A percentile compares a stretch with the other conserved stretches of the same genome.
phyloP scores from a whole-genome alignment of 2,113 vertebrate genomes.

The Junco hyemalis region DNA sequence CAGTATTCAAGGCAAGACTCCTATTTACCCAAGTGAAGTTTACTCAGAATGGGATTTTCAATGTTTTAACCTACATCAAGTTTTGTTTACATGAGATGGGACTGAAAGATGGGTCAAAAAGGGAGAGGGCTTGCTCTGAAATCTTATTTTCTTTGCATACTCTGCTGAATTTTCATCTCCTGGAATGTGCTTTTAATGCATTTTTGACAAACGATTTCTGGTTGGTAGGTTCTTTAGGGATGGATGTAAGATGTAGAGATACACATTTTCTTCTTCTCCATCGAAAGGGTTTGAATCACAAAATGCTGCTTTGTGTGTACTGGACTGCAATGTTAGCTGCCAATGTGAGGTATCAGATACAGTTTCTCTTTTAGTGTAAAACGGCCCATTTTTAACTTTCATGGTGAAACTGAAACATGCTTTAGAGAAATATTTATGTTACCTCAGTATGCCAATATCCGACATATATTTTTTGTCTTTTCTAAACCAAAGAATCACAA shows the following conservation, averaged over 20 bases:
- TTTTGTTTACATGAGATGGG: background rate
- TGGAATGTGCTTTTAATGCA: background rate
- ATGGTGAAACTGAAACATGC: background rate
- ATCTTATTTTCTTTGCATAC: background rate
- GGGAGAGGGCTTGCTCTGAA: background rate
- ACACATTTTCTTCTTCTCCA: background rate
- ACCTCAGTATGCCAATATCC: background rate
- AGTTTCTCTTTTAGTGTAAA: background rate
- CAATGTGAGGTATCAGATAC: background rate
- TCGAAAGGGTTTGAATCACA: background rate
- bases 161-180: background rate
- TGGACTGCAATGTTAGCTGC: background rate
- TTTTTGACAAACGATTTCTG: background rate
- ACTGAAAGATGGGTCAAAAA: background rate
- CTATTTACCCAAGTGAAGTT: background rate
- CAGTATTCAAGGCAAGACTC: background rate
- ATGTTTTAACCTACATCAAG: background rate
- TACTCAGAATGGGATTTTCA: background rate
- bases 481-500: background rate
- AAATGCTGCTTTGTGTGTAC: background rate
- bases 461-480: background rate
- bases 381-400: background rate
- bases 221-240: background rate
- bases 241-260: background rate
- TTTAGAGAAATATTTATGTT: background rate